These are phyloP conservation scores for Ypsolopha sequella DNA, from an alignment of 2,888 invertebrate species.

Conservation along the genomic window DNA sequence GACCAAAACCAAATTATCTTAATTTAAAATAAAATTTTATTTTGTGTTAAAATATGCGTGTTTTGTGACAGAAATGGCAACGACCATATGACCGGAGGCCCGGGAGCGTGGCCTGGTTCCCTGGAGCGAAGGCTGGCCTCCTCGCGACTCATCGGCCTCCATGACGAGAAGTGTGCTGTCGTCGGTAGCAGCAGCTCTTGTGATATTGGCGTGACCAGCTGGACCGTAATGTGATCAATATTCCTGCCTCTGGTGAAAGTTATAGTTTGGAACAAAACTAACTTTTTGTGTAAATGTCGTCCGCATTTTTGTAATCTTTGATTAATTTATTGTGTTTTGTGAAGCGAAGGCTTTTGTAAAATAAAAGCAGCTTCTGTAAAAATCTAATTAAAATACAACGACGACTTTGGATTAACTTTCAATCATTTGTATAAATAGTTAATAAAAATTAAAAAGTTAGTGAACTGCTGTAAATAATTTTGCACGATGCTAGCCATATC, in stretches of 20 bases:
- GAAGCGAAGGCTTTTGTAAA: too few relatives aligned
- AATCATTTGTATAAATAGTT: not conserved
- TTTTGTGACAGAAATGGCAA: conserved; percentile 44
- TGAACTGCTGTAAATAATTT: conserved; percentile 44
- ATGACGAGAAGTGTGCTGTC: not conserved
- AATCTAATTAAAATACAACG: too few relatives aligned
- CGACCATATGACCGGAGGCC: conserved; percentile 58
- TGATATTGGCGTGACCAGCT: conserved; percentile 5
- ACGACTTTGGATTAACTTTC: not conserved
- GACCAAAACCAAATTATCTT: too few relatives aligned
- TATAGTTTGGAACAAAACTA: too few relatives aligned
- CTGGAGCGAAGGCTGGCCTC: conserved; percentile 53
- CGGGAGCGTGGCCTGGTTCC: conserved; percentile 32
- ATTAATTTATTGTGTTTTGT: too few relatives aligned
- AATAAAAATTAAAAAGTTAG: not conserved
- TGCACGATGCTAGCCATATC: conserved; percentile 52
- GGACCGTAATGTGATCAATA: not conserved
- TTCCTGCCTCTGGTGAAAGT: not conserved
- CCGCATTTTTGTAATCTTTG: too few relatives aligned
- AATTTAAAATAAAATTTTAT: not conserved
- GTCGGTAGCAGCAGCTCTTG: too few relatives aligned
- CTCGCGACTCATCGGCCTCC: conserved; percentile 11
- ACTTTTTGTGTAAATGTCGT: too few relatives aligned
- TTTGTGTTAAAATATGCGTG: not conserved
- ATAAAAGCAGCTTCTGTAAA: too few relatives aligned